Evolutionary conservation across 1,140 invertebrate genomes (phyloP).

Genomic region (Venturia canescens): DNA sequence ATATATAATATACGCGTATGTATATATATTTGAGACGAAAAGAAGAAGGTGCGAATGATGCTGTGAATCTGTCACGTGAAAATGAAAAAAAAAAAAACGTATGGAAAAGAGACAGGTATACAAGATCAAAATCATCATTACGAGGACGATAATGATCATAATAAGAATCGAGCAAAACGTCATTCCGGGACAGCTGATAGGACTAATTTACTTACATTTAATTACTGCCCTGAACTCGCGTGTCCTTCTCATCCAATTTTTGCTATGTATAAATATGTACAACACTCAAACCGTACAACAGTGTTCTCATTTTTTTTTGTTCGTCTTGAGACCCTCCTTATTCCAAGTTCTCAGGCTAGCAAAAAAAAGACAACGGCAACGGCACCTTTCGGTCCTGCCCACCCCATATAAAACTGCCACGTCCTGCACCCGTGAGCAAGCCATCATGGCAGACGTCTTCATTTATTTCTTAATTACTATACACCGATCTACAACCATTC

Average conservation of each 20-base stretch:
- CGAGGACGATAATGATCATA: conserved; percentile 33
- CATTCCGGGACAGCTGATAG: conserved; percentile 60
- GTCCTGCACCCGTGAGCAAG: background rate
- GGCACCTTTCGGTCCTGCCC: conserved; percentile 34
- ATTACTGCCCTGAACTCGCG: conserved; percentile 62
- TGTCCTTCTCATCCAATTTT: conserved; percentile 7
- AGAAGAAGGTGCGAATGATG: conserved; percentile 32
- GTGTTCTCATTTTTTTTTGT: conserved; percentile 46
- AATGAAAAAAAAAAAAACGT: no score
- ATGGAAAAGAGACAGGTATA: background rate
- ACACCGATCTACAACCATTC: conserved; percentile 40
- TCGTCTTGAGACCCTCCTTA: conserved; percentile 50
- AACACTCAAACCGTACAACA: conserved; percentile 40
- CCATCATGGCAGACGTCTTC: conserved; percentile 40
- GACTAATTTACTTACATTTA: conserved; percentile 75
- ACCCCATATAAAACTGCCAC: conserved; percentile 38
- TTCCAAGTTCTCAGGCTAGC: conserved; percentile 48
- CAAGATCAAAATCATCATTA: conserved; percentile 7
- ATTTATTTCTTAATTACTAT: conserved; percentile 46
- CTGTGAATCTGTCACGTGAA: background rate
- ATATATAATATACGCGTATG: background rate
- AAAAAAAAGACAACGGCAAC: conserved; percentile 52
- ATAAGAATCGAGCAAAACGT: conserved; percentile 14
- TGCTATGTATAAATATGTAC: conserved; percentile 2
- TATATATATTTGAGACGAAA: background rate